Base-by-base conservation (phyloP, 2,113 vertebrate species). In the Apistogramma diplotaenia region DNA sequence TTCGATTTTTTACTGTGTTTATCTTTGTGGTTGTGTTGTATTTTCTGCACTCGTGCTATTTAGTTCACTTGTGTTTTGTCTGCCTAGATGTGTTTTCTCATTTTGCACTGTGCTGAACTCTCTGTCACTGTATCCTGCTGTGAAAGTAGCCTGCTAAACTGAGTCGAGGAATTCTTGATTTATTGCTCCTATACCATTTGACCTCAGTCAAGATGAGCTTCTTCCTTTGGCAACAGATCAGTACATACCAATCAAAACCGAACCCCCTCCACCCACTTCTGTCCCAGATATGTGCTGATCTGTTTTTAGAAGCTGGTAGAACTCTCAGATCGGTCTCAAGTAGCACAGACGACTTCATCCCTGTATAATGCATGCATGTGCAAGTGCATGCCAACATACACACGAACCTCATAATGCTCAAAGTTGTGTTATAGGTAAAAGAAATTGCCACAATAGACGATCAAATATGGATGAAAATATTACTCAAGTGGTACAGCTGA, bases 281-380 rank as follows among this genome's bases (percentile, higher is more conserved):
- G 89, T 71, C 82, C 78, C 56, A 93, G 90, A 81, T 91, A 92
- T 91, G 89, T 80, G 13, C 90, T 78, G 61, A 80, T 89, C 91
- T 89, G 76, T 55, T 92, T 94, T 94, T 94, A 94, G 93, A 91
- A 81, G 59, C 79, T 25, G 9, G 55, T 71, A 78, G 82, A 87
- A 89, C 90, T 89, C 82, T 82, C 85, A 65, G 75, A 80, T 56
- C 5, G 0, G 62, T 92, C 83, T 93, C 89, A 86, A 81, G 78
- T 93, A 71, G 78, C 89, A 15, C 83, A 76, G 79, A 81, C 89
- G 37, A 70, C 86, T 89, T 72, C 11, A 83, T 83, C 86, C 78
- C 81, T 72, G 8, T 80, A 49, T 43, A 78, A 21, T 25, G 54
- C 29, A 35, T 33, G 40, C 3, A 25, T 37, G 27, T 51, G 46